Base-by-base conservation (phyloP, 2,797 vertebrate species). In the Danionella dracula region DNA sequence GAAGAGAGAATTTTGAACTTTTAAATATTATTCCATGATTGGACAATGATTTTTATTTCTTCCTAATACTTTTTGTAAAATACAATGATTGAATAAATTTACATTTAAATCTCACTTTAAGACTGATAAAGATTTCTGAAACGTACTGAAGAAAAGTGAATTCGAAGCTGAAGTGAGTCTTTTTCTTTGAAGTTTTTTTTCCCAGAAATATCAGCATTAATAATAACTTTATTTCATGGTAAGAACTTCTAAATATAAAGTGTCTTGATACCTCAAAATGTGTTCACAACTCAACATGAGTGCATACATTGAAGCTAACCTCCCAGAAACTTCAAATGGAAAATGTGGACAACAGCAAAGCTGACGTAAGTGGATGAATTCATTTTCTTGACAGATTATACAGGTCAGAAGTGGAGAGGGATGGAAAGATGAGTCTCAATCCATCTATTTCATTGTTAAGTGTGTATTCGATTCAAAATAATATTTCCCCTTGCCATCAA, bases 231-330 rank as follows among this genome's bases (percentile, higher is more conserved):
- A 19, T 56, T 61, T 27, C 10, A 31, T 51, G 7, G 5, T 11
- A 29, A 61, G 9, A 45, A 40, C 13, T 44, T 13, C 17, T 7
- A 31, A 58, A 51, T 53, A 62, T 64, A 55, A 46, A 64, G 53
- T 15, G 23, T 11, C 11, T 19, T 20, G 20, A 27, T 20, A 32
- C 21, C 46, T 83, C 72, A 82, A 80, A 85, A 76, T 19, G 46
- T 77, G 65, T 62, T 16, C 38, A 48, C 37, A 67, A 64, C 65
- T 77, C 62, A 60, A 79, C 78, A 70, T 57, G 73, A 42, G 62
- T 38, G n/a, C 11, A 50, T 64, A 38, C 54, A 42, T 34, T 54
- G 51, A 68, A 61, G 64, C 40, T 13, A 70, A 50, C 27, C 31
- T 59, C 60, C 67, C 66, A 72, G 50, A 68, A 71, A 9, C 17